phyloP scores from a whole-genome alignment of 1,140 invertebrate genomes.

The Trinorchestia longiramus region DNA sequence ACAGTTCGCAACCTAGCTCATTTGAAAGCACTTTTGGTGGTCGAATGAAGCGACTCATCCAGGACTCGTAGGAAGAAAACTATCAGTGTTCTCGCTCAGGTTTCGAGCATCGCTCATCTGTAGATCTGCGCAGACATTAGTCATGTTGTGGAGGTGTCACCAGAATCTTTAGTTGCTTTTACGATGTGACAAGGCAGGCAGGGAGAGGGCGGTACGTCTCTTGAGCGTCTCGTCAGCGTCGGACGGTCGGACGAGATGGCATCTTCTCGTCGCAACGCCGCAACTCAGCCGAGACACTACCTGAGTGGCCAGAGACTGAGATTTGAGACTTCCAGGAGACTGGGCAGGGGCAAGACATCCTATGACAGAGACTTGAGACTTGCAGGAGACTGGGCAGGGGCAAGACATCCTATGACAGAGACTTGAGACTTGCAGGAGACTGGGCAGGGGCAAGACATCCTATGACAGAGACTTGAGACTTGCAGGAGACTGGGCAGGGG shows the following conservation, averaged over 20 bases:
- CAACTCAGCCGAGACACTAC: not conserved
- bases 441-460: too few relatives aligned
- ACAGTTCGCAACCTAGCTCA: not conserved
- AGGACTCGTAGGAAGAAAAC: not conserved
- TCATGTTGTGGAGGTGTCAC: constrained; percentile 36
- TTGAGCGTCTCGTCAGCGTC: too few relatives aligned
- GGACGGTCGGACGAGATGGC: not conserved
- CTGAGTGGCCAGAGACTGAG: too few relatives aligned
- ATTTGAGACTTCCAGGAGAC: too few relatives aligned
- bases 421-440: too few relatives aligned
- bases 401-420: too few relatives aligned
- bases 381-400: too few relatives aligned
- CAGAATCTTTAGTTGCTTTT: constrained; percentile 5
- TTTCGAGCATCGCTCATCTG: not conserved
- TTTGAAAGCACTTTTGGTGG: not conserved
- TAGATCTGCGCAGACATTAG: constrained; percentile 35
- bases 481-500: too few relatives aligned
- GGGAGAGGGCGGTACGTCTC: not conserved
- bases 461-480: too few relatives aligned
- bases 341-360: too few relatives aligned
- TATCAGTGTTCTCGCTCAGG: not conserved
- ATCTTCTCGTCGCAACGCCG: not conserved
- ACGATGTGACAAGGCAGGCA: not conserved
- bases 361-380: too few relatives aligned
- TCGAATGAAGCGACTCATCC: not conserved